Evolutionary conservation across 1,140 invertebrate genomes (phyloP).

Genomic region (Bradynema listronoti): DNA sequence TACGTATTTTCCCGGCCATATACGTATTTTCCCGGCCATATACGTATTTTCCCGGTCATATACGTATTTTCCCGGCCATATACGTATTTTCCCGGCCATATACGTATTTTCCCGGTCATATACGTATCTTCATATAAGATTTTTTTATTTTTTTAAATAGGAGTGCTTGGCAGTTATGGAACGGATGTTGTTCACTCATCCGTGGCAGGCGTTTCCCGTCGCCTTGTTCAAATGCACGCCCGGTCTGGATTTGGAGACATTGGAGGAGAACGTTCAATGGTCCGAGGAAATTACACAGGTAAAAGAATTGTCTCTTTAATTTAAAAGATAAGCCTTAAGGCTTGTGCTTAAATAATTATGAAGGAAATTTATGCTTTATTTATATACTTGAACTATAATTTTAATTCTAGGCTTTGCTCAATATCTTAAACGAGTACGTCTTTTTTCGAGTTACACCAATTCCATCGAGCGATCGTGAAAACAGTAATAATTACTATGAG

Average conservation of each 20-base stretch:
- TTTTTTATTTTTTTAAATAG: background rate
- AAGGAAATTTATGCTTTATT: background rate
- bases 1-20: background rate
- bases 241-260: background rate
- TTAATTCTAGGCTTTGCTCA: slow-evolving; percentile 1
- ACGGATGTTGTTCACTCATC: slow-evolving; percentile 14
- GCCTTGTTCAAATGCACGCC: slow-evolving; percentile 17
- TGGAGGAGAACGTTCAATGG: slow-evolving; percentile 1
- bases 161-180: slow-evolving; percentile 25
- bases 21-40: background rate
- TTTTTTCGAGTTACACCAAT: slow-evolving; percentile 12
- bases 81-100: background rate
- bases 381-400: background rate
- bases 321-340: background rate
- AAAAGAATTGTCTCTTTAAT: too few relatives aligned
- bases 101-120: background rate
- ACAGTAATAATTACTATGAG: slow-evolving; percentile 21
- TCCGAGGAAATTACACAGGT: slow-evolving; percentile 1
- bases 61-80: background rate
- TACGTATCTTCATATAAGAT: background rate
- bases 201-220: slow-evolving; percentile 32
- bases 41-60: background rate
- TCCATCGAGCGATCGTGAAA: background rate
- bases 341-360: background rate
- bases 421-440: slow-evolving; percentile 17